Evolutionary conservation across 1,140 invertebrate species (phyloP), one percentile per base, ranked within the genome.

Genomic region (Drosophila kanapiae): DNA sequence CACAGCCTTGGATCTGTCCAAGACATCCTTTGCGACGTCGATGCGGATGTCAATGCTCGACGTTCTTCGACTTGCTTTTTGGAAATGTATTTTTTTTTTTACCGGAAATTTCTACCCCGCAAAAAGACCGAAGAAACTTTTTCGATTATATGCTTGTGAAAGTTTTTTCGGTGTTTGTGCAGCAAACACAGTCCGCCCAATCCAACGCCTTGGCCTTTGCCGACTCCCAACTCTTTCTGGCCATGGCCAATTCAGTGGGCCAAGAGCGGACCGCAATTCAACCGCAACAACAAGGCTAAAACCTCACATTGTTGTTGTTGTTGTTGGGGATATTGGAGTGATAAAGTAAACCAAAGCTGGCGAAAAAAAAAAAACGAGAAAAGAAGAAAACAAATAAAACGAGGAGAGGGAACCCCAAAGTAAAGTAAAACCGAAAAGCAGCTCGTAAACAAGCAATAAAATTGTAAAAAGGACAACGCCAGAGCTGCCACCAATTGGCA

Each of bases 381-480:
- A 27, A 23, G 23, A 23, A n/a, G 14, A 51, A 54, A 38, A 35
- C 29, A 35, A 54, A 54, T 54, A 54, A 37, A 54, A 27, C 53
- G 33, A 16, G 29, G 35, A 37, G 40, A 11, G 13, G 29, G 51
- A 27, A 4, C 38, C 48, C 67, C 45, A 43, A 65, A 54, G 62
- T 38, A 33, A 51, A 75, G 74, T 61, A 81, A 81, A 78, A 62
- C 67, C 74, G 77, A 84, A 84, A 79, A 88, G 81, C 70, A 90
- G 85, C 85, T 90, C 85, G 85, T 88, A 90, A 88, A 88, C 85
- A 88, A 90, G 85, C 85, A 88, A 88, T 88, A 90, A 90, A 88
- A 88, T 81, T 81, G 81, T 90, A 85, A 84, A 90, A 88, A 77
- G 85, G 85, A 88, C 85, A 88, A 90, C 71, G 78, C 67, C 74